Conservation (phyloP, 2,797 vertebrate species). For the Falco biarmicus region DNA sequence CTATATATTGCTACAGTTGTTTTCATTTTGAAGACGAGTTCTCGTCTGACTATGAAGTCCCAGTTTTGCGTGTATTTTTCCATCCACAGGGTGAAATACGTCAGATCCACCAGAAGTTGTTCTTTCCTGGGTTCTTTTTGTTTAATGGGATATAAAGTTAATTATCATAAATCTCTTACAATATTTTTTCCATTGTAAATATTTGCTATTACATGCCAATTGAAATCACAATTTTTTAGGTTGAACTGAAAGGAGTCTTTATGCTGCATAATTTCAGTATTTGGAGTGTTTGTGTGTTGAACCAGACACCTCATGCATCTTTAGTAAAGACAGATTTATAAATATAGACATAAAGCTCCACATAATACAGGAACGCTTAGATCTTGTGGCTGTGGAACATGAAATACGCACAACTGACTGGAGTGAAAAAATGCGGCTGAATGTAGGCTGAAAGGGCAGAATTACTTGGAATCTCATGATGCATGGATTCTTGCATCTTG, state of each 20-base stretch:
- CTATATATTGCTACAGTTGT: background rate
- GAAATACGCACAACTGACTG: background rate
- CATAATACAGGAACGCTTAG: background rate
- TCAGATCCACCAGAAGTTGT: background rate
- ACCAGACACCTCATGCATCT: background rate
- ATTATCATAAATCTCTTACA: background rate
- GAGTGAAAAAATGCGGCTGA: background rate
- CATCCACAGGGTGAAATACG: background rate
- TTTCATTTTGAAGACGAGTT: background rate
- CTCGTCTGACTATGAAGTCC: background rate
- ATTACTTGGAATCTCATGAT: background rate
- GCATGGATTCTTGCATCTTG: background rate
- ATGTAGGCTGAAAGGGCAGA: background rate
- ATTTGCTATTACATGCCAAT: background rate
- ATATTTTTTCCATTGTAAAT: background rate
- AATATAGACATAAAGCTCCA: background rate
- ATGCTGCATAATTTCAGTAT: background rate
- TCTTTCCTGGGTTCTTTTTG: slow-evolving; percentile 26
- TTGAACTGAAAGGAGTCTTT: background rate
- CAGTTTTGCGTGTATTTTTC: slow-evolving; percentile 22
- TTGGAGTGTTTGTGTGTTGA: background rate
- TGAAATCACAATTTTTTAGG: background rate
- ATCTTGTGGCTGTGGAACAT: background rate
- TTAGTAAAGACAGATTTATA: background rate
- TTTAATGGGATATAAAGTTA: background rate